phyloP scores from a whole-genome alignment of 2,888 invertebrate species.

The Heliconius charithonia region DNA sequence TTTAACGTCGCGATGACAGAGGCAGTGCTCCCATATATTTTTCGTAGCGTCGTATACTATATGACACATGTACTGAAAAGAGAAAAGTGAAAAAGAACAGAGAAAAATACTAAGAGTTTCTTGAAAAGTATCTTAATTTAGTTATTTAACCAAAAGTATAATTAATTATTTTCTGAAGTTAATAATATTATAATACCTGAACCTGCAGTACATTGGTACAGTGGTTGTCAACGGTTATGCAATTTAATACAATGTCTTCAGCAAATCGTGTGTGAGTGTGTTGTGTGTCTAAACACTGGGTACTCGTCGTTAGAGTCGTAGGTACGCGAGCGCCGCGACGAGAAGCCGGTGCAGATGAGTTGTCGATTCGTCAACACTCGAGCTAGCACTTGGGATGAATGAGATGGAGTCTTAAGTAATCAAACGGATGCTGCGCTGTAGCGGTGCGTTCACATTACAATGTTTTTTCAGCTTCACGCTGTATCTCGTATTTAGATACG shows the following conservation, averaged over 20 bases:
- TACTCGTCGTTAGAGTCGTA: too few species aligned
- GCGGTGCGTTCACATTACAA: not conserved
- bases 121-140: too few species aligned
- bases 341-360: conserved; percentile 7
- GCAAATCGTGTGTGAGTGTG: not conserved
- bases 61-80: too few species aligned
- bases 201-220: not conserved
- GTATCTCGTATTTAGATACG: not conserved
- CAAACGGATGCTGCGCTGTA: conserved; percentile 13
- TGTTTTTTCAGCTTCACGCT: not conserved
- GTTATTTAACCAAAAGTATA: too few species aligned
- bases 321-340: not conserved
- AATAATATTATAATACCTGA: too few species aligned
- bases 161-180: too few species aligned
- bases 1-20: too few species aligned
- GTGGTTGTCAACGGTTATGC: not conserved
- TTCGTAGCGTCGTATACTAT: too few species aligned
- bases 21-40: too few species aligned
- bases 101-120: too few species aligned
- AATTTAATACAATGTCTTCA: not conserved
- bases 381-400: conserved; percentile 10
- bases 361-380: conserved; percentile 11
- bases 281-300: not conserved
- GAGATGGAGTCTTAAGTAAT: conserved; percentile 17
- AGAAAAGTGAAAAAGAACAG: too few species aligned